phyloP scores from a whole-genome alignment of 2,888 invertebrate genomes.

The Crocallis elinguaria region DNA sequence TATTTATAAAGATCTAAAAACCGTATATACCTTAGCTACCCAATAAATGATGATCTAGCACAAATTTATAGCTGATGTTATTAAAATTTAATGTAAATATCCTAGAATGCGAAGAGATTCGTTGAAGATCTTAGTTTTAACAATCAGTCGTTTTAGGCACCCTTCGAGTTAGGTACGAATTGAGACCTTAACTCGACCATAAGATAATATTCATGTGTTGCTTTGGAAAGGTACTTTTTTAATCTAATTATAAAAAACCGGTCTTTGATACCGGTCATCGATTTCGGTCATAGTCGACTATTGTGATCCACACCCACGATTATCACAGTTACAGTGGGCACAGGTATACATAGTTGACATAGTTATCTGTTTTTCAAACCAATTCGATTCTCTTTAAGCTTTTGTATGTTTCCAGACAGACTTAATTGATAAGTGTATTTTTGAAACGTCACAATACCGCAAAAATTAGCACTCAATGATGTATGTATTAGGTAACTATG shows the following conservation, averaged over 20 bases:
- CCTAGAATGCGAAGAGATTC: constrained; percentile 35
- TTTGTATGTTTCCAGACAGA: too few species aligned
- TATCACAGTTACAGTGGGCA: too few species aligned
- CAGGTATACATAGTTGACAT: too few species aligned
- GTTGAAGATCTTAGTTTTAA: constrained; percentile 38
- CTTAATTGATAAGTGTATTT: too few species aligned
- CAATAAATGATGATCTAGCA: constrained; percentile 14
- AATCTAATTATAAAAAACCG: background rate
- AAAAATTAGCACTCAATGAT: too few species aligned
- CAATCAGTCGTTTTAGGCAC: constrained; percentile 41
- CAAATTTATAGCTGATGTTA: constrained; percentile 2
- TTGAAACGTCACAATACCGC: too few species aligned
- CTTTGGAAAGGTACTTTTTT: constrained; percentile 9
- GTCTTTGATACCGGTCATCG: too few species aligned
- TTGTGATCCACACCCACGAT: too few species aligned
- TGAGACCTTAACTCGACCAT: constrained; percentile 26
- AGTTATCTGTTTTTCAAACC: too few species aligned
- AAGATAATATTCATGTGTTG: constrained; percentile 23
- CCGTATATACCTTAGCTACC: background rate
- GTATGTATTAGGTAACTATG: too few species aligned
- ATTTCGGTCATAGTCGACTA: too few species aligned
- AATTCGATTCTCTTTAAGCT: too few species aligned
- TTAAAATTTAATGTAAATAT: constrained; percentile 13
- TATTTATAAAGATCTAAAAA: background rate
- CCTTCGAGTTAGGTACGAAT: constrained; percentile 33